These are phyloP conservation scores for Poecilia velifera DNA, from an alignment of 2,797 vertebrate genomes.

Conservation along the genomic window DNA sequence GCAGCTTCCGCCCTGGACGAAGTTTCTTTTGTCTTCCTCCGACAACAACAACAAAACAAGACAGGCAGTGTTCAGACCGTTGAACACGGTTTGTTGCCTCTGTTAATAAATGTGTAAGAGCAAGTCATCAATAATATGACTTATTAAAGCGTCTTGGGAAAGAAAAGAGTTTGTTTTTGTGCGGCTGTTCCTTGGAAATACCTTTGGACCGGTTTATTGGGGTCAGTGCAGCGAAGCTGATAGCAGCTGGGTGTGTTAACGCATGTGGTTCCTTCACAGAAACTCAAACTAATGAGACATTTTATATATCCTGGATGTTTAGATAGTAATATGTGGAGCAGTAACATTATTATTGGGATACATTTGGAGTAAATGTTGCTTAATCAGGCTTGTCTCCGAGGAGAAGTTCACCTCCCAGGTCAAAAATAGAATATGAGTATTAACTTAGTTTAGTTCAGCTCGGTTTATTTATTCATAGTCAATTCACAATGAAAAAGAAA, in stretches of 20 bases:
- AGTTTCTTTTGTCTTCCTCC: conserved; percentile 80
- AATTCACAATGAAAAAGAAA: background rate
- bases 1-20: conserved; percentile 67
- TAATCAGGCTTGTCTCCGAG: background rate
- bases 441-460: background rate
- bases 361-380: background rate
- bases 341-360: background rate
- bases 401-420: background rate
- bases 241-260: conserved; percentile 55
- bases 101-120: background rate
- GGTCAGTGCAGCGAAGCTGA: background rate
- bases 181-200: conserved; percentile 29
- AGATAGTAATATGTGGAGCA: background rate
- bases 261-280: conserved; percentile 13
- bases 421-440: background rate
- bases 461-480: background rate
- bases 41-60: conserved; percentile 72
- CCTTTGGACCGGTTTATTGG: conserved; percentile 65
- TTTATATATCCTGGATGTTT: conserved; percentile 23
- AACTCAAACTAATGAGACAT: conserved; percentile 42
- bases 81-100: background rate
- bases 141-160: background rate
- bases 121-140: background rate
- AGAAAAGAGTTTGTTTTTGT: conserved; percentile 22
- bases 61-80: conserved; percentile 14